Evolutionary conservation across 2,888 invertebrate genomes (phyloP).

Genomic region (Xylophagus ater): DNA sequence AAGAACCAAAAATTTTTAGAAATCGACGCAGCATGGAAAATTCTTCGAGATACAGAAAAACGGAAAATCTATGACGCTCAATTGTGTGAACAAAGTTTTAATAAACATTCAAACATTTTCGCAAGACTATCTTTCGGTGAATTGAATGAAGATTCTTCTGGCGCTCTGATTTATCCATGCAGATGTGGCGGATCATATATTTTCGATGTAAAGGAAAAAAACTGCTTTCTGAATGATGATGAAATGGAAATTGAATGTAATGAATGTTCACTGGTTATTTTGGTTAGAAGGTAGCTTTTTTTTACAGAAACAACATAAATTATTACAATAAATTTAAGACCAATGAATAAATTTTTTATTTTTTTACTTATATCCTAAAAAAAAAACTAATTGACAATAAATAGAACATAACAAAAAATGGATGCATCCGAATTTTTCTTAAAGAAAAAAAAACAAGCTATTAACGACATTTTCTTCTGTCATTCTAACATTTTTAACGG

Average conservation of each 20-base stretch:
- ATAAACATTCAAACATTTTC: slow-evolving; percentile 44
- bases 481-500: neutral
- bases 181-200: slow-evolving; percentile 47
- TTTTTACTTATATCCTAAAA: neutral
- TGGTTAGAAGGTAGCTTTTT: slow-evolving; percentile 3
- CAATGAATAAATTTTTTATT: slow-evolving; percentile 2
- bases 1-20: slow-evolving; percentile 34
- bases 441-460: neutral
- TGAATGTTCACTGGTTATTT: slow-evolving; percentile 54
- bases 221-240: slow-evolving; percentile 19
- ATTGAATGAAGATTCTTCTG: slow-evolving; percentile 38
- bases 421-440: neutral
- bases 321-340: slow-evolving; percentile 2
- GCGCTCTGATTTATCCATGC: slow-evolving; percentile 44
- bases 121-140: slow-evolving; percentile 43
- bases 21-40: slow-evolving; percentile 54
- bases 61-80: slow-evolving; percentile 50
- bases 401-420: neutral
- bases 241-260: slow-evolving; percentile 46
- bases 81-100: slow-evolving; percentile 43
- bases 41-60: slow-evolving; percentile 43
- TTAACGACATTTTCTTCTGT: neutral
- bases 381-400: neutral
- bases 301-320: neutral
- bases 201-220: slow-evolving; percentile 25